Base-by-base conservation (phyloP, 1,140 invertebrate species). In the Trichogramma pretiosum region DNA sequence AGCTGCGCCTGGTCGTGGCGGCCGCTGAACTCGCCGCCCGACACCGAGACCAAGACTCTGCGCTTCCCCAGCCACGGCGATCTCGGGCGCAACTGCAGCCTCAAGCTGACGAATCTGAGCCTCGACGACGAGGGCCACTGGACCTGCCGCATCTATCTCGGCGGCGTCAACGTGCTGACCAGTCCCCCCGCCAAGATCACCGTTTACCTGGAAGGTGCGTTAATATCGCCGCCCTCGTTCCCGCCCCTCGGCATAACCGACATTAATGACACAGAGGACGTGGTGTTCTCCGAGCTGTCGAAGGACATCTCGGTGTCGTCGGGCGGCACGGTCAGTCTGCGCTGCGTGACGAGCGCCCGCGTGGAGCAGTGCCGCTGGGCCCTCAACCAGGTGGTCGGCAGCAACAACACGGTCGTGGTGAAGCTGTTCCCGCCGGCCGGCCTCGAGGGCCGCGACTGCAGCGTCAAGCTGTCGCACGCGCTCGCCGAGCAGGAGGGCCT, bases 291-390 rank as follows among this genome's bases (percentile, higher is more conserved):
- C 0, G 65, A 73, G 45, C 44, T 73, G 5, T 72, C 67, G 10
- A 57, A 69, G 34, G 64, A 72, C 46, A 69, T 73, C 16, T 67
- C 72, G 42, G 65, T 72, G 35, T 61, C 69, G 1, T 60, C 62
- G 5, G 70, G 70, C 1, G 59, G 64, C 0, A 64, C 58, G 24
- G 60, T 71, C 13, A 56, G 62, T 17, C 46, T 73, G 8, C 64
- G 62, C 3, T 73, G 70, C 51, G 62, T 68, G 5, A 67, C 65
- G 0, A 61, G 61, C 11, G 59, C 60, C 2, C 56, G 60, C 7
- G 68, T 73, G 2, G 67, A 70, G 40, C 65, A 70, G 41, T 73
- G 70, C 46, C 58, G 68, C 37, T 73, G 70, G 70, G 70, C 67
- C 5, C 49, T 70, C 33, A 69, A 61, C 5, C 66, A 68, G 3